Evolutionary conservation across 2,888 invertebrate genomes (phyloP).

Genomic region (Lasioglossum malachurum): DNA sequence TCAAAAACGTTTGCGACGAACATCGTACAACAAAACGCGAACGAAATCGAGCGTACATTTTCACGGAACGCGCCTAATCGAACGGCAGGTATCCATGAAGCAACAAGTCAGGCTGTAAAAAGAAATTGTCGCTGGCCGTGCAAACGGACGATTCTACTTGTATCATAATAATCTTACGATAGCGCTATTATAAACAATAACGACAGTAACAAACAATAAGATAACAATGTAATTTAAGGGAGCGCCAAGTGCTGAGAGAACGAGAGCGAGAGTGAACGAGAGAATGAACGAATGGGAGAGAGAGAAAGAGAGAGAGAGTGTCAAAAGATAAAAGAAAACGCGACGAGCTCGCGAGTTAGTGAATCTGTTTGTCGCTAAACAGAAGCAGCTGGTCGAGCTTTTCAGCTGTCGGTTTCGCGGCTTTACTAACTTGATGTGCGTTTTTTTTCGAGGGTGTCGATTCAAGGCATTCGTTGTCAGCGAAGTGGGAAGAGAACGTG

Average conservation of each 20-base stretch:
- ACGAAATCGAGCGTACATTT: not conserved
- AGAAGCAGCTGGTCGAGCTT: conserved; percentile 34
- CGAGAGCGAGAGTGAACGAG: not conserved
- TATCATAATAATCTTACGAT: conserved; percentile 75
- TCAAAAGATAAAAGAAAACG: conserved; percentile 21
- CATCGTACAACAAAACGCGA: not conserved
- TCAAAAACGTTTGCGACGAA: not conserved
- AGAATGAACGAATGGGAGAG: not conserved
- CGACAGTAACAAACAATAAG: conserved; percentile 74
- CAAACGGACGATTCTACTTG: conserved; percentile 75
- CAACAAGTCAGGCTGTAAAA: conserved; percentile 60
- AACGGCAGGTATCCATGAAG: conserved; percentile 7
- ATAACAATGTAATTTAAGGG: conserved; percentile 66
- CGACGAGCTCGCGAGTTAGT: conserved; percentile 39
- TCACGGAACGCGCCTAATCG: conserved; percentile 32
- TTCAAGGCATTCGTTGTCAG: not conserved
- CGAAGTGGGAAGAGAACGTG: not conserved
- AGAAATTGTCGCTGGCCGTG: conserved; percentile 56
- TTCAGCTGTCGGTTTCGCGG: conserved; percentile 35
- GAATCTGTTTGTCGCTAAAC: conserved; percentile 43
- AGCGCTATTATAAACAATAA: conserved; percentile 73
- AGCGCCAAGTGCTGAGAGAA: conserved; percentile 23
- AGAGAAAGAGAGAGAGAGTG: conserved; percentile 20
- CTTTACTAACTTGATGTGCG: conserved; percentile 1
- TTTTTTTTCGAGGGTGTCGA: not conserved